Evolutionary conservation across 2,113 vertebrate species (phyloP), one percentile per base, ranked within the genome.

Genomic region (Antennarius striatus): DNA sequence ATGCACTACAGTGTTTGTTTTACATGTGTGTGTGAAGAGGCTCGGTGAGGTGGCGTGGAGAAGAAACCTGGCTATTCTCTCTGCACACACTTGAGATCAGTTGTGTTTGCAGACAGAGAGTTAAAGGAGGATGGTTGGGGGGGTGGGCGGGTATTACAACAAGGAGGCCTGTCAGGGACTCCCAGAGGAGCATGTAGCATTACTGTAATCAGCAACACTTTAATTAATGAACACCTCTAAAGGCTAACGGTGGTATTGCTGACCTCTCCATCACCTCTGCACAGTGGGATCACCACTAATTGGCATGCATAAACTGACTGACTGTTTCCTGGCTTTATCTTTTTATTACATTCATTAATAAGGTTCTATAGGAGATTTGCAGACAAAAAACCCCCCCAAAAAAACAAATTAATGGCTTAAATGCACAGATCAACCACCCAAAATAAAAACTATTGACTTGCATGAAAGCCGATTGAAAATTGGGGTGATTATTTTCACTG

Each of bases 201-300:
- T 54, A 56, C 62, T 71, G 56, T 75, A 77, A 83, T 87, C 66
- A 77, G 71, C 36, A 71, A 51, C 56, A 49, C 36, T 43, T 56
- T 58, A 64, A 83, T 86, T 83, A 73, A 85, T 79, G 68, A 82
- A 81, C 66, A 52, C 14, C 12, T 66, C 17, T 73, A 36, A 46
- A 43, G 77, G 65, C 64, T 71, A 75, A 80, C 61, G 63, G 16
- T 54, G 66, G 32, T 63, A 46, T 42, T 67, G 75, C 64, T 83
- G 81, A 82, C 86, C 81, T 68, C 70, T 75, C 69, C 6, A 65
- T 79, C 58, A 64, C 61, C 63, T 60, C 62, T n/a, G 58, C 53
- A 66, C 56, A 30, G 48, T 61, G 45, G 68, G 56, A 50, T 73
- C 15, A 17, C 36, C 46, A 6, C 15, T 69, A 69, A 80, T 63